phyloP scores from a whole-genome alignment of 2,888 invertebrate genomes.

The Monopis laevigella region DNA sequence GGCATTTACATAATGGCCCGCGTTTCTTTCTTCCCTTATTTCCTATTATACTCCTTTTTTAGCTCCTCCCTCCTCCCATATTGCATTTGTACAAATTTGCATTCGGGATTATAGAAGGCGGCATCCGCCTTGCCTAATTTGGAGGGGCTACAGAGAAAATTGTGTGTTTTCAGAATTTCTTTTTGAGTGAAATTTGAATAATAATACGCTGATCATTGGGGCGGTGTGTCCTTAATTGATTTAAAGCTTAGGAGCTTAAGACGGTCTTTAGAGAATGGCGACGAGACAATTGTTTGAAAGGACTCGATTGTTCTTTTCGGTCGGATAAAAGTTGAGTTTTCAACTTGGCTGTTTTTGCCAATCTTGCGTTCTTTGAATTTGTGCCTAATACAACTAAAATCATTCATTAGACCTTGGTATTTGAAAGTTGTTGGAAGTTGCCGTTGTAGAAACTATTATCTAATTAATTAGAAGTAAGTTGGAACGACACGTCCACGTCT shows the following conservation, averaged over 20 bases:
- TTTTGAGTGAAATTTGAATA: slow-evolving; percentile 14
- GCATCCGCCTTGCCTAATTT: slow-evolving; percentile 27
- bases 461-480: too few species aligned
- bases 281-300: slow-evolving; percentile 10
- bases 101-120: slow-evolving; percentile 30
- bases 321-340: neutral
- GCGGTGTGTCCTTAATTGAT: slow-evolving; percentile 13
- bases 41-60: slow-evolving; percentile 14
- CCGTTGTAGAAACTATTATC: too few species aligned
- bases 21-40: slow-evolving; percentile 14
- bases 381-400: too few species aligned
- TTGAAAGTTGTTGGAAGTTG: too few species aligned
- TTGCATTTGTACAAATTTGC: slow-evolving; percentile 27
- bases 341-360: neutral
- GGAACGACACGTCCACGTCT: too few species aligned
- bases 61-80: slow-evolving; percentile 9
- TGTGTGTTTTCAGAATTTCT: slow-evolving; percentile 13
- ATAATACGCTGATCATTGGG: slow-evolving; percentile 13
- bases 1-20: slow-evolving; percentile 13
- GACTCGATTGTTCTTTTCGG: slow-evolving; percentile 8
- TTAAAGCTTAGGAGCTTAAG: slow-evolving; percentile 14
- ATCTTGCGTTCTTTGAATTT: too few species aligned
- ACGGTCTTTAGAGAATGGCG: slow-evolving; percentile 1
- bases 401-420: too few species aligned
- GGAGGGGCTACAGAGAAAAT: slow-evolving; percentile 18